Evolutionary conservation across 2,888 invertebrate genomes (phyloP).

Genomic region (Amphiduros pacificus): DNA sequence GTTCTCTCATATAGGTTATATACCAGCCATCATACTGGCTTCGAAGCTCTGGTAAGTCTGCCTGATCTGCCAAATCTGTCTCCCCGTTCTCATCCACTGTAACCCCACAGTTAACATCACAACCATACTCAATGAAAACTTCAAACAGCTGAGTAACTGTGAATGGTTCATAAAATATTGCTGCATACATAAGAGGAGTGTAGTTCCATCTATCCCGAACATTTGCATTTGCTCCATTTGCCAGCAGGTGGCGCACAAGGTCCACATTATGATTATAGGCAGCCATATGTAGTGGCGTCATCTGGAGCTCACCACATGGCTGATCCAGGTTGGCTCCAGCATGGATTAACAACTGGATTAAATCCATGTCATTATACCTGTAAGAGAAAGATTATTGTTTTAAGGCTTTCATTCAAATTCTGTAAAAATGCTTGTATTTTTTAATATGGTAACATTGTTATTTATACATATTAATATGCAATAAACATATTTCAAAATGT

Average conservation of each 20-base stretch:
- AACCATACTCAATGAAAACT: slow-evolving; percentile 18
- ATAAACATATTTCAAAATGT: too few relatives aligned
- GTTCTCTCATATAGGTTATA: slow-evolving; percentile 22
- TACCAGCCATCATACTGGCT: slow-evolving; percentile 10
- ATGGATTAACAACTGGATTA: slow-evolving; percentile 6
- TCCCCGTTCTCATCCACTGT: slow-evolving; percentile 3
- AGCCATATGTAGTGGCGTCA: slow-evolving; percentile 26
- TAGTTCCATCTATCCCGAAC: slow-evolving; percentile 72
- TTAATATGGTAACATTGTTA: background rate
- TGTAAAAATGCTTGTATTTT: background rate
- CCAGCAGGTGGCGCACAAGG: slow-evolving; percentile 45
- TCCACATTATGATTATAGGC: slow-evolving; percentile 18
- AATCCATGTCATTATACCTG: slow-evolving; percentile 11
- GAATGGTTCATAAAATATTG: slow-evolving; percentile 43
- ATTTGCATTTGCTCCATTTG: slow-evolving; percentile 73
- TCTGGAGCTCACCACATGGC: slow-evolving; percentile 16
- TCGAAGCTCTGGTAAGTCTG: slow-evolving; percentile 13
- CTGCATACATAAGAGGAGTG: slow-evolving; percentile 80
- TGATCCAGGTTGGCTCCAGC: slow-evolving; percentile 17
- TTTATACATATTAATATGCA: background rate
- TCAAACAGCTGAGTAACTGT: slow-evolving; percentile 12
- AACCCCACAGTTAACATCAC: slow-evolving; percentile 26
- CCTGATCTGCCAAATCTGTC: slow-evolving; percentile 3
- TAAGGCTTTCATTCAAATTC: background rate
- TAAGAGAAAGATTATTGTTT: background rate